Evolutionary conservation across 2,113 vertebrate genomes (phyloP).

Genomic region (Scalopus aquaticus): DNA sequence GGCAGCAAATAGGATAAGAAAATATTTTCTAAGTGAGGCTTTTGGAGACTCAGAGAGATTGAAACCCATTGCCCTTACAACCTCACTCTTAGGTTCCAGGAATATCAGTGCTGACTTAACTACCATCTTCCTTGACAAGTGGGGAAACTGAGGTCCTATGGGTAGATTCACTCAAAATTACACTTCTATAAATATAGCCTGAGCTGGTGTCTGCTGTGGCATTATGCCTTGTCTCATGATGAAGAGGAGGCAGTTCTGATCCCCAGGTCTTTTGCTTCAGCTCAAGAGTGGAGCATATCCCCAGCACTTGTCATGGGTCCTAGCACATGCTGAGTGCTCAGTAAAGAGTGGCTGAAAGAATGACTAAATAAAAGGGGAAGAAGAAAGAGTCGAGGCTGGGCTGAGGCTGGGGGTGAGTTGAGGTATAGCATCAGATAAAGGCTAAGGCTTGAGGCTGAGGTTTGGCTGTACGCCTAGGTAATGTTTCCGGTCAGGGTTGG

Average conservation of each 20-base stretch:
- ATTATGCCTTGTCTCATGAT: not conserved
- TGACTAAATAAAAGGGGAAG: not conserved
- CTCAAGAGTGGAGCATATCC: not conserved
- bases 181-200: not conserved
- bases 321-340: not conserved
- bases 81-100: not conserved
- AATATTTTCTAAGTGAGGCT: not conserved
- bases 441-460: not conserved
- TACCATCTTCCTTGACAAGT: not conserved
- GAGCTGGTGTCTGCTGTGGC: not conserved
- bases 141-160: not conserved
- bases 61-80: not conserved
- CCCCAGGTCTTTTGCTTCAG: not conserved
- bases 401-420: not conserved
- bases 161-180: not conserved
- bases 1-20: not conserved
- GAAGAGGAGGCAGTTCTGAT: not conserved
- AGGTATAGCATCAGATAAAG: not conserved
- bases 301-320: not conserved
- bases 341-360: not conserved
- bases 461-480: not conserved
- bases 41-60: not conserved
- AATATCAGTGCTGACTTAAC: not conserved
- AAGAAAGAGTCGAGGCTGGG: not conserved
- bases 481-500: not conserved